Base-by-base conservation (phyloP, 2,113 vertebrate genomes). In the Perca fluviatilis region DNA sequence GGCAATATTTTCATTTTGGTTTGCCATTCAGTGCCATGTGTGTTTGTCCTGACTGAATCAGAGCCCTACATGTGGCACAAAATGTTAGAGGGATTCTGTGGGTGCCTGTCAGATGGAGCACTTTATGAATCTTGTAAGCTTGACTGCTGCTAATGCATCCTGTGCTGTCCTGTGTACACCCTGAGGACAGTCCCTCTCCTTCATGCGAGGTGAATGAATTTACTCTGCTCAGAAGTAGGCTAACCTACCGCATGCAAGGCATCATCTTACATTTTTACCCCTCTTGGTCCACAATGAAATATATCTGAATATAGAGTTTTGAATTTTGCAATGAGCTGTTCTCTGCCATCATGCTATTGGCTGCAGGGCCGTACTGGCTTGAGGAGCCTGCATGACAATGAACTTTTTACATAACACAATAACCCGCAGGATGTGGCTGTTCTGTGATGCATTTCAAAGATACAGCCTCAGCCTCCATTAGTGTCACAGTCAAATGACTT, bases 61-160 rank as follows among this genome's bases (percentile, higher is more conserved):
- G 54, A 79, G 49, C 69, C 64, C 33, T 65, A 30, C 56, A 82
- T 77, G 58, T 86, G 84, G 25, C 74, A 53, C 54, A 72, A 57
- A 77, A 74, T 90, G 82, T 89, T 86, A 76, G 63, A 84, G 70
- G 84, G 66, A 87, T 83, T 85, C 82, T 58, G 43, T 7, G 30
- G 71, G 43, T 3, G 58, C 51, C 85, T 89, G 88, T 91, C 83
- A 90, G 76, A 79, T 82, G 78, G 63, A 79, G 80, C 83, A 77
- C 90, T 90, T 83, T 84, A 84, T 86, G 80, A 93, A 85, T 92
- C 79, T 51, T 88, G 81, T 74, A 88, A 83, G 86, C 84, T 54
- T 57, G 85, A 68, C 86, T 84, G 74, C 86, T 82, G 87, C 85
- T 91, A 91, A 93, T 93, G 87, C 88, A 89, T 80, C 79, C 80